Evolutionary conservation across 2,888 invertebrate genomes (phyloP).

Genomic region (Acronicta aceris): DNA sequence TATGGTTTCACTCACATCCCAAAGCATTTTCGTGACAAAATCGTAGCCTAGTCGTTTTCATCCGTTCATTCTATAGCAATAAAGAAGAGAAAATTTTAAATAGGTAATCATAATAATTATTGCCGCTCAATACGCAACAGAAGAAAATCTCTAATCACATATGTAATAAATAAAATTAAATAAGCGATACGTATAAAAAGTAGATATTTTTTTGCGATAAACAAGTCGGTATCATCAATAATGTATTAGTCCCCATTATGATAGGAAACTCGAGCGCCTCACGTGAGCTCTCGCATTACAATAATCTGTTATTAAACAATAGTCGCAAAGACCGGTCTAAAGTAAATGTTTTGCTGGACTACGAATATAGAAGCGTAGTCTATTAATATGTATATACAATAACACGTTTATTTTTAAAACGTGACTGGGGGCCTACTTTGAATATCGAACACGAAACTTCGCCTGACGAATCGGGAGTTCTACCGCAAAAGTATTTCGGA

Average conservation of each 20-base stretch:
- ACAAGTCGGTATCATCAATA: conserved; percentile 2
- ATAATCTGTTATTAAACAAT: conserved; percentile 17
- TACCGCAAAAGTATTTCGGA: too few species aligned
- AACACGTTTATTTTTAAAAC: conserved; percentile 1
- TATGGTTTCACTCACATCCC: too few species aligned
- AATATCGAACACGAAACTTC: too few species aligned
- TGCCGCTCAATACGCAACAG: background rate
- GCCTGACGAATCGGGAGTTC: too few species aligned
- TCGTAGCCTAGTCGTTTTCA: too few species aligned
- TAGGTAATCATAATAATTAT: background rate
- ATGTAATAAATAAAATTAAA: background rate
- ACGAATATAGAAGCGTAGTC: background rate
- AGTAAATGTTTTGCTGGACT: conserved; percentile 14
- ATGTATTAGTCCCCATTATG: conserved; percentile 6
- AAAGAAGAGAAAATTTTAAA: too few species aligned
- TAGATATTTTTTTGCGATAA: conserved; percentile 13
- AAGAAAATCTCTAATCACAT: background rate
- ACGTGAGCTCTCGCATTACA: conserved; percentile 11
- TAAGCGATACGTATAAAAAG: background rate
- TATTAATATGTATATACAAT: background rate
- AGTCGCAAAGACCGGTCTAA: conserved; percentile 4
- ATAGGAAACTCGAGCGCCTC: conserved; percentile 3
- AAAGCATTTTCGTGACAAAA: too few species aligned
- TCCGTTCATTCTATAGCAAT: too few species aligned
- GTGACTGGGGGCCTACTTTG: background rate